These are phyloP conservation scores for Xanthia togata DNA, from an alignment of 2,888 invertebrate species.

Conservation along the genomic window DNA sequence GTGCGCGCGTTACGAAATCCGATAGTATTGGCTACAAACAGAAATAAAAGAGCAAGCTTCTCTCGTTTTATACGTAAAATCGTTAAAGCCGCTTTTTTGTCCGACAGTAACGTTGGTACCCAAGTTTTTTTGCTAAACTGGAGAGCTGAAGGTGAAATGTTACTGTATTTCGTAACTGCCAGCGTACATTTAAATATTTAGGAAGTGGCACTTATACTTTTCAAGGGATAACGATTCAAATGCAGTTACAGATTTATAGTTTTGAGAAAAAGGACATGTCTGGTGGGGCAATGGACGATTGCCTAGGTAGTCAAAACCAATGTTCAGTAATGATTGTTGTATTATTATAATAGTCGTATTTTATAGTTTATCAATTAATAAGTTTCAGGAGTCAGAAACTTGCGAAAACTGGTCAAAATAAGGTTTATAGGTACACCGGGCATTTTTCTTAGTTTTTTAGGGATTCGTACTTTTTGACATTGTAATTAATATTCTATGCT, in stretches of 20 bases:
- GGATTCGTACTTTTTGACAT: too few species aligned
- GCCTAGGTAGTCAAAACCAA: too few species aligned
- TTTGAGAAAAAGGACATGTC: too few species aligned
- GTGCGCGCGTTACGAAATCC: conserved; percentile 70
- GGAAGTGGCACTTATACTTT: conserved; percentile 42
- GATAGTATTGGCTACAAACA: conserved; percentile 70
- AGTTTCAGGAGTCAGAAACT: too few species aligned
- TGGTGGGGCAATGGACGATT: too few species aligned
- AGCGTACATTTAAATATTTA: conserved; percentile 54
- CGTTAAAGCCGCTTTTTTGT: conserved; percentile 66
- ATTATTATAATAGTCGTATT: too few species aligned
- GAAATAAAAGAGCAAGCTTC: conserved; percentile 66
- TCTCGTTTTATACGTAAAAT: conserved; percentile 69
- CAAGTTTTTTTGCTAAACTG: conserved; percentile 60
- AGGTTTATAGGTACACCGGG: too few species aligned
- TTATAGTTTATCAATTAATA: too few species aligned
- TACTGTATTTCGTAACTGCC: conserved; percentile 56
- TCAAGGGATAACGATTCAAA: conserved; percentile 9
- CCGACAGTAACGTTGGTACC: conserved; percentile 57
- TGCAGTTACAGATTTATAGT: conserved; percentile 4
- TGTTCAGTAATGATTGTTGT: too few species aligned
- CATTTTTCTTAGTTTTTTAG: too few species aligned
- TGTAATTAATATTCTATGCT: too few species aligned
- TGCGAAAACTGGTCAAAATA: too few species aligned
- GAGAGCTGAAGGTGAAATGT: conserved; percentile 60